phyloP scores from a whole-genome alignment of 2,113 vertebrate genomes.

The Callipepla californica region DNA sequence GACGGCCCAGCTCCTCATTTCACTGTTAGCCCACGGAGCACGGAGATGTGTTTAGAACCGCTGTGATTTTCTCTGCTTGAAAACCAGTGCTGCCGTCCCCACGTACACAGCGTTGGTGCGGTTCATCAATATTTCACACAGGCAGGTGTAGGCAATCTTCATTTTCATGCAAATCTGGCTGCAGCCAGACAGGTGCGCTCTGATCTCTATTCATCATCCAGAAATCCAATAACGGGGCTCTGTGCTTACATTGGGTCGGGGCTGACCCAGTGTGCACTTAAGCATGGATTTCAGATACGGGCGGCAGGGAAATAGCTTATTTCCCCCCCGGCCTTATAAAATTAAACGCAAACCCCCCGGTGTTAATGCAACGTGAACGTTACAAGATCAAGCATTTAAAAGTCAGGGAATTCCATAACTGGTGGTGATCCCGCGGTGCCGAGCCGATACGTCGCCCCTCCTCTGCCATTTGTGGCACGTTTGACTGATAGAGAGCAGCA shows the following conservation, averaged over 20 bases:
- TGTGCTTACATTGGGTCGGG: slow-evolving; percentile 76
- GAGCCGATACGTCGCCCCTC: background rate
- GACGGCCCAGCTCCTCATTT: background rate
- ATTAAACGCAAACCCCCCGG: background rate
- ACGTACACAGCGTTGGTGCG: accelerated
- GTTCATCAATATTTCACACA: slow-evolving; percentile 20
- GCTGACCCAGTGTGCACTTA: slow-evolving; percentile 73
- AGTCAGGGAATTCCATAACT: background rate
- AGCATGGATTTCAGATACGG: slow-evolving; percentile 70
- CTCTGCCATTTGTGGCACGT: accelerated
- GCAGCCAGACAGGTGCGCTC: slow-evolving; percentile 67
- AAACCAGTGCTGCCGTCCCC: background rate
- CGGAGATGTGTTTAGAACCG: background rate
- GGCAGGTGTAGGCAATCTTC: slow-evolving; percentile 28
- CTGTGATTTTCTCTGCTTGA: background rate
- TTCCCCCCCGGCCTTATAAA: slow-evolving; percentile 53
- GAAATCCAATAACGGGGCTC: slow-evolving; percentile 77
- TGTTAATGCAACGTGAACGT: slow-evolving; percentile 5
- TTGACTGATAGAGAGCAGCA: background rate
- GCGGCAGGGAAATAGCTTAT: slow-evolving; percentile 59
- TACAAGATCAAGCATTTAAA: background rate
- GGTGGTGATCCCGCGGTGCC: background rate
- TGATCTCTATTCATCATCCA: slow-evolving; percentile 68
- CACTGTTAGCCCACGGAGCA: background rate
- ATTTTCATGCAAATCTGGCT: slow-evolving; percentile 73